These are phyloP conservation scores for Leptinotarsa lineolata DNA, from an alignment of 1,140 invertebrate genomes.

Conservation along the genomic window DNA sequence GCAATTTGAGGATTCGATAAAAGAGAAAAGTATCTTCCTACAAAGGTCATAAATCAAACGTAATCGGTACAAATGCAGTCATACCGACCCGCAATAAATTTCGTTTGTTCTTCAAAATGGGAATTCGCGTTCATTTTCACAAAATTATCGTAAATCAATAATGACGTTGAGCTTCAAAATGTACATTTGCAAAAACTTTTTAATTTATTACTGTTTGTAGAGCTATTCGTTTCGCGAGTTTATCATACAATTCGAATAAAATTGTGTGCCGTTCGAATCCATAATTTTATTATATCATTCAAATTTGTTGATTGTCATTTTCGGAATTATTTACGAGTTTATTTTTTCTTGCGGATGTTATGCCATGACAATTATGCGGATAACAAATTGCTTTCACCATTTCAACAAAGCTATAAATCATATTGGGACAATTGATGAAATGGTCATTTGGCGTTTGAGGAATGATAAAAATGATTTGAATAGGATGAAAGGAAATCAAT, in stretches of 20 bases:
- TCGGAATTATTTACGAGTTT: constrained; percentile 21
- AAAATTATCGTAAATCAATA: constrained; percentile 57
- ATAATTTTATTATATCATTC: constrained; percentile 36
- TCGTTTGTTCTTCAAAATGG: constrained; percentile 56
- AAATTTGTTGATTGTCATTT: constrained; percentile 28
- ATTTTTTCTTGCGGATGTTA: constrained; percentile 13
- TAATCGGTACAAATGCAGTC: constrained; percentile 56
- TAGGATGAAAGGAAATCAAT: too few relatives aligned
- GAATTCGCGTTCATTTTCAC: constrained; percentile 56
- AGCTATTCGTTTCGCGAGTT: constrained; percentile 48
- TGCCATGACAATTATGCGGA: constrained; percentile 16
- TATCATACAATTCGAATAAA: constrained; percentile 45
- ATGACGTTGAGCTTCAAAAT: constrained; percentile 54
- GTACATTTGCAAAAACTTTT: constrained; percentile 49
- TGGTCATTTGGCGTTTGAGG: too few relatives aligned
- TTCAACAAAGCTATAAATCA: background rate
- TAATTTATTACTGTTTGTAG: constrained; percentile 50
- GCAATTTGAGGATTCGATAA: constrained; percentile 44
- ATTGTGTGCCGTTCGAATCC: constrained; percentile 36
- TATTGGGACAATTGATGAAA: background rate
- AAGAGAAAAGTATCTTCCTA: constrained; percentile 53
- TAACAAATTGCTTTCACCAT: background rate
- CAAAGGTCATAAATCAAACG: constrained; percentile 52
- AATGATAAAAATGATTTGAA: too few relatives aligned
- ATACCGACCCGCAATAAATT: constrained; percentile 52